Base-by-base conservation (phyloP, 1,140 invertebrate genomes). In the Hylyphantes graminicola region DNA sequence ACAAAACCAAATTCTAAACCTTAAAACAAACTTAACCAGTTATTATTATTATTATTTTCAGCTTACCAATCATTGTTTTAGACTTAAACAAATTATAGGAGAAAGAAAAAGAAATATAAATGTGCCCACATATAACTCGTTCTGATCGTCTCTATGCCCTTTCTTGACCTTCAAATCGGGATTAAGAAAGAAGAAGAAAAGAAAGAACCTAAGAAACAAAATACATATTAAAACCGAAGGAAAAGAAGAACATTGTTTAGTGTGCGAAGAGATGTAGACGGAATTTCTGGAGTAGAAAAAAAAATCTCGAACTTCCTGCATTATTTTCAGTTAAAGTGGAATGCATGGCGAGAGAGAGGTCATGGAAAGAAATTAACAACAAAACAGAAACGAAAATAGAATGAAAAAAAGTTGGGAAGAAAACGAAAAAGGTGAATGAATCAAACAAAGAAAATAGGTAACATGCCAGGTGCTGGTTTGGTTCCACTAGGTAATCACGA, bases 401-500 rank as follows among this genome's bases (percentile, higher is more conserved):
- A 68, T 35, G 59, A 77, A 77, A 59, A 79, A 79, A 68, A 68
- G 59, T 59, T 79, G 17, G 64, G 63, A 78, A 68, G 65, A 76
- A 78, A 79, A 77, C 35, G 75, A 77, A 79, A 53, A 79, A 79
- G 77, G 65, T 79, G 65, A 79, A 79, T 59, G 64, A 79, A 79
- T 35, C 63, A 79, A 68, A 79, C 13, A 79, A 79, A 70, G 15
- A 79, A 70, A 70, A 76, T 35, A 63, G 35, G 50, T 53, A 67
- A 57, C 51, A 57, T 48, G 77, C 53, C 77, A 79, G 77, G 77
- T 79, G 77, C 77, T 64, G 77, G 64, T 68, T 79, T 55, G 77
- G 77, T 79, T 79, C 77, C 54, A 79, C 77, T 79, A 57, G 13
- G 77, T 79, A 79, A 79, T 79, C 77, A 79, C 54, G 77, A 79